Base-by-base conservation (phyloP, 30 jellyfish, hydroid and myxozoan species). In the Pseudorhiza aurosa region DNA sequence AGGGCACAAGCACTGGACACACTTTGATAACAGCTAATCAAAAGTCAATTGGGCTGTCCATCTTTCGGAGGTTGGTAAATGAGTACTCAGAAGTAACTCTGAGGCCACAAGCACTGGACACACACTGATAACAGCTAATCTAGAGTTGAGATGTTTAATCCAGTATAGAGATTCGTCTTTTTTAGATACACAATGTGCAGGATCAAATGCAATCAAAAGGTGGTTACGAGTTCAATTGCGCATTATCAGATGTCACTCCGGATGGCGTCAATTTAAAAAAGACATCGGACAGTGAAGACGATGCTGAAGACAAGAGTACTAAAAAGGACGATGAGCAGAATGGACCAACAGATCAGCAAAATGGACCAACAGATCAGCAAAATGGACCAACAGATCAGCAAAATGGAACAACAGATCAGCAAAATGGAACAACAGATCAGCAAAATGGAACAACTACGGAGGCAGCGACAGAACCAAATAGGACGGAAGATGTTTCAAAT, bases 161-260 rank as follows among this genome's bases (percentile, higher is more conserved):
- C n/a, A n/a, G n/a, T n/a, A n/a, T n/a, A n/a, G n/a, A n/a, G n/a
- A n/a, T n/a, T n/a, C n/a, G n/a, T n/a, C n/a, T 33, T 32, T 40
- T 29, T 5, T 56, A 88, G 97, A 90, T 88, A 3, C 93, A 77
- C 68, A 85, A 74, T 53, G 97, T 88, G 8, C 97, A 88, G 65
- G 82, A 69, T 40, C 89, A 85, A 53, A 88, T 88, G 97, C 91
- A 88, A 43, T 88, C 97, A 24, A 88, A 88, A 59, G 97, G 97
- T 3, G 97, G 97, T 37, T 88, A 88, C 32, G 97, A 88, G 63
- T 58, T 75, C 69, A 46, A 49, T 32, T 62, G 93, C 43, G 70
- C 82, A 14, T 33, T 81, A 51, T 67, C 85, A 8, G 79, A 32
- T 36, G 58, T 75, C 4, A 69, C 46, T 29, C 91, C 95, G n/a